Evolutionary conservation across 2,113 vertebrate genomes (phyloP), one percentile per base, ranked within the genome.

Genomic region (Zapus hudsonius): DNA sequence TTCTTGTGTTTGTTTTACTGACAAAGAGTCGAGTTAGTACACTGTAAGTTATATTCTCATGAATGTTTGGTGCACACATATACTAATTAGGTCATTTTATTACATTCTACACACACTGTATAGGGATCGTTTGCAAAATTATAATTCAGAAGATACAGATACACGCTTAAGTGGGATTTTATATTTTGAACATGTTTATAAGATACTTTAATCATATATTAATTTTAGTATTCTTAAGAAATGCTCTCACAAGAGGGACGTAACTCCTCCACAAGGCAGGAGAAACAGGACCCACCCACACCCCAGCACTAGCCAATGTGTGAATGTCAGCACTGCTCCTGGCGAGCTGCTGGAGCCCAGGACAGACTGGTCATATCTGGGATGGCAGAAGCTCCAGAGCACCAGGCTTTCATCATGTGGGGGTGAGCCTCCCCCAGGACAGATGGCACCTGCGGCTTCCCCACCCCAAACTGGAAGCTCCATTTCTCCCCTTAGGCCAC

Each of bases 11-110:
- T 16, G 9, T 38, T 57, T 7, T 29, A 27, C 20, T 19, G 20
- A 38, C 13, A 31, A n/a, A 74, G 25, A 52, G 9, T 13, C 57
- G 9, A 66, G 20, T 5, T 25, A 7, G 40, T 27, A 20, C 47
- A 33, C 27, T 59, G 40, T 59, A 25, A 0, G 1, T 1, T 1
- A 1, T 0, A 16, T 10, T 25, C 27, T 8, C 64, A 17, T 2
- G 73, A 17, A 4, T 6, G 67, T 2, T 12, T 8, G 40, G 27
- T 20, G 1, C 9, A 23, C 10, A 57, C 20, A 67, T 66, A 57
- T 19, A 20, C 10, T 55, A 27, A 29, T 16, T 13, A 22, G 13
- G 5, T n/a, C 10, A 13, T 59, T 23, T 31, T 36, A 69, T 13
- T 29, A 16, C 36, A 36, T 27, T 59, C 4, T 8, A 6, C 29